A percentile compares a stretch with the other conserved stretches of the same genome.
Conservation (phyloP, 1,140 invertebrate genomes). For the Proales similis region DNA sequence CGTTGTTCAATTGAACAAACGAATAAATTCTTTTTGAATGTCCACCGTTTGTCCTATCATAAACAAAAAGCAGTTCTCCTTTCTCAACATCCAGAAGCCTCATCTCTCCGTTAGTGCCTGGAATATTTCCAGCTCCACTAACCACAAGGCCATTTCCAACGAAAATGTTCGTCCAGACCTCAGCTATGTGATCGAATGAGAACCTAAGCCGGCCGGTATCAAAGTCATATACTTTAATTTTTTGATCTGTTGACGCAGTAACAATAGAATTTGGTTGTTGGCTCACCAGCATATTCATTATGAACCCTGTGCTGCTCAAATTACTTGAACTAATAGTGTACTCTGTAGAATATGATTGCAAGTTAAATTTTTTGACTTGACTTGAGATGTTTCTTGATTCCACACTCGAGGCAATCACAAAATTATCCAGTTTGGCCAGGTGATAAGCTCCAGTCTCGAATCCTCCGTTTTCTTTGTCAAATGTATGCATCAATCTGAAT, state of each 20-base stretch:
- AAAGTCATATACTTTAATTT: constrained; percentile 8
- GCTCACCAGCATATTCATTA: too few species aligned
- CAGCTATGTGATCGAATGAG: background rate
- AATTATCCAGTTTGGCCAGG: background rate
- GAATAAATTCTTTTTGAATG: constrained; percentile 17
- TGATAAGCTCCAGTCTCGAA: background rate
- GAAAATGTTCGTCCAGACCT: background rate
- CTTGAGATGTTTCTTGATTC: background rate
- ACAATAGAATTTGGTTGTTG: too few species aligned
- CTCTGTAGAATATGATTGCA: too few species aligned
- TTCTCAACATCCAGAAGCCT: constrained; percentile 7
- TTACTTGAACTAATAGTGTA: too few species aligned
- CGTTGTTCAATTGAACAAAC: background rate
- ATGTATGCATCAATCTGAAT: background rate
- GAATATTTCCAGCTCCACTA: constrained; percentile 1
- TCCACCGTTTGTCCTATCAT: background rate
- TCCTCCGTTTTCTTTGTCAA: background rate
- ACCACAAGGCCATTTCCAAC: constrained; percentile 5
- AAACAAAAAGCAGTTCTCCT: background rate
- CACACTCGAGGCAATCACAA: background rate
- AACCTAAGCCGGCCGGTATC: background rate
- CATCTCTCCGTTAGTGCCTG: background rate
- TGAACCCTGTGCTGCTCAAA: too few species aligned
- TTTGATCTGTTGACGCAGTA: background rate
- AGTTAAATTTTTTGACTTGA: constrained; percentile 18